Evolutionary conservation across 2,113 vertebrate species (phyloP).

Genomic region (Pangasianodon gigas): DNA sequence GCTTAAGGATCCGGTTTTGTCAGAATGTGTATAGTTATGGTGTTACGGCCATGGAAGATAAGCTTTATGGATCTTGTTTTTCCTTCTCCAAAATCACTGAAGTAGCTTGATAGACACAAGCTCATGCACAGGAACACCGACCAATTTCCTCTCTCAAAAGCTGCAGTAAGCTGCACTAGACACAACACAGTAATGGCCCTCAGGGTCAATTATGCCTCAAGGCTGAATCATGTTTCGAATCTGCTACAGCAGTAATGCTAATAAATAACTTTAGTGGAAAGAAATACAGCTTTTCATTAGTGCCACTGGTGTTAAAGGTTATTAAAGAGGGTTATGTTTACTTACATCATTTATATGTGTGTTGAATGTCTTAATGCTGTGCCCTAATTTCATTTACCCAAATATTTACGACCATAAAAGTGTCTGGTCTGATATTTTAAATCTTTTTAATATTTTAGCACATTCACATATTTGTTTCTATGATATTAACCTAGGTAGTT

Average conservation of each 20-base stretch:
- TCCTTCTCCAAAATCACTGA: constrained; percentile 7
- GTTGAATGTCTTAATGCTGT: not conserved
- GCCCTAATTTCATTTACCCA: not conserved
- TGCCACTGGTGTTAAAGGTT: not conserved
- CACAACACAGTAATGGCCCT: constrained; percentile 33
- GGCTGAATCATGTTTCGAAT: constrained; percentile 38
- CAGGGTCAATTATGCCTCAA: constrained; percentile 43
- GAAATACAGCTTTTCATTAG: constrained; percentile 38
- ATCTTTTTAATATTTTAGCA: not conserved
- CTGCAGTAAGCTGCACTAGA: constrained; percentile 31
- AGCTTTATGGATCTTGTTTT: constrained; percentile 12
- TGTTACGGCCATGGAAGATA: constrained; percentile 10
- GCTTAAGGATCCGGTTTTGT: not conserved
- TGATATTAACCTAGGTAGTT: not conserved
- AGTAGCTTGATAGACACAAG: constrained; percentile 3
- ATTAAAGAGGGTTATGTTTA: constrained; percentile 14
- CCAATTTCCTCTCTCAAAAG: constrained; percentile 6
- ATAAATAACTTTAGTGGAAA: not conserved
- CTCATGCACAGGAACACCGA: not conserved
- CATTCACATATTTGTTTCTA: not conserved
- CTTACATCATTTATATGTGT: constrained; percentile 5
- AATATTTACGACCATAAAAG: not conserved
- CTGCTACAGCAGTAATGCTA: not conserved
- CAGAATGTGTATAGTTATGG: not conserved
- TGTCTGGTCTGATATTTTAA: not conserved